These are phyloP conservation scores for Psittacula derbiana DNA, from an alignment of 2,797 vertebrate genomes.

Conservation along the genomic window DNA sequence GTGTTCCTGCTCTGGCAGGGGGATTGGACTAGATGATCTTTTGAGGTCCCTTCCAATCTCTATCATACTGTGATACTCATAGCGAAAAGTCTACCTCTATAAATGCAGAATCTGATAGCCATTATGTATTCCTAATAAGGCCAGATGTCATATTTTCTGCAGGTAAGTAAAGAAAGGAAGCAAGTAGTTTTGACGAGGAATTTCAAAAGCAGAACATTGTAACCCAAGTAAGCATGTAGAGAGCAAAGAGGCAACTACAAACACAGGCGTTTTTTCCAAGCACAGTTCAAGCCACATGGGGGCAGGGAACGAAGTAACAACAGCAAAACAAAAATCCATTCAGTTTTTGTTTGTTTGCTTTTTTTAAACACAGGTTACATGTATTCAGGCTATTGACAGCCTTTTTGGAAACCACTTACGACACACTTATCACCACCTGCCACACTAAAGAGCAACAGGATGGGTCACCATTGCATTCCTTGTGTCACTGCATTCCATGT, in stretches of 20 bases:
- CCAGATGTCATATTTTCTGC: accelerated
- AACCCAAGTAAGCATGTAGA: not conserved
- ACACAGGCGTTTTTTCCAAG: not conserved
- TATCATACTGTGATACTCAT: too few relatives aligned
- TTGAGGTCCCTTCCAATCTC: too few relatives aligned
- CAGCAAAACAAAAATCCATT: not conserved
- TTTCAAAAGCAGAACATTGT: not conserved
- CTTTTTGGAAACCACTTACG: not conserved
- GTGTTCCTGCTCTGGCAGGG: too few relatives aligned
- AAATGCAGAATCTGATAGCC: not conserved
- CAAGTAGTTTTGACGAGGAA: not conserved
- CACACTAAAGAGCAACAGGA: not conserved
- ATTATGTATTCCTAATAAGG: too few relatives aligned
- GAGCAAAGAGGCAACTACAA: not conserved
- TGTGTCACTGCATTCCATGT: not conserved
- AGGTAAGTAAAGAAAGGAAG: not conserved
- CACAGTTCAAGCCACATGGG: not conserved
- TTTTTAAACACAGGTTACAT: not conserved
- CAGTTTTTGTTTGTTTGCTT: not conserved
- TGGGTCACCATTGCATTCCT: not conserved
- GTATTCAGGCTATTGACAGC: not conserved
- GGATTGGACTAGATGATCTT: too few relatives aligned
- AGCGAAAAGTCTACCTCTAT: not conserved
- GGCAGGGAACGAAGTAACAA: not conserved
- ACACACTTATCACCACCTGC: not conserved